Evolutionary conservation across 1,140 invertebrate species (phyloP).

Genomic region (Drosophila trapezifrons): DNA sequence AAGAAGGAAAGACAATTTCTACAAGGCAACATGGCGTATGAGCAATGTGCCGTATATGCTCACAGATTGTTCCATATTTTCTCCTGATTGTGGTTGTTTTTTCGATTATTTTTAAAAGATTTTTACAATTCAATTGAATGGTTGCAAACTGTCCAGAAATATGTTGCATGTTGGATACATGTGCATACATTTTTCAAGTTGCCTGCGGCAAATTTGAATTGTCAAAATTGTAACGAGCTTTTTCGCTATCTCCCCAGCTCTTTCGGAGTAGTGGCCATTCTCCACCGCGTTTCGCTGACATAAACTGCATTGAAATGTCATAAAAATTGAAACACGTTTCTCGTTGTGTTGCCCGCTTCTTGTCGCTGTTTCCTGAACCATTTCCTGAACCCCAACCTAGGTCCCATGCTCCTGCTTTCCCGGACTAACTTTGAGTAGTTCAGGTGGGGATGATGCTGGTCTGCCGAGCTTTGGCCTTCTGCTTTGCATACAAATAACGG

Average conservation of each 20-base stretch:
- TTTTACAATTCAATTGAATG: slow-evolving; percentile 77
- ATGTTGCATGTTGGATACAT: slow-evolving; percentile 29
- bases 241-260: slow-evolving; percentile 7
- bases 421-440: slow-evolving; percentile 52
- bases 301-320: slow-evolving; percentile 82
- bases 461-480: slow-evolving; percentile 49
- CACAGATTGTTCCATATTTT: slow-evolving; percentile 9
- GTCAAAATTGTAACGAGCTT: slow-evolving; percentile 76
- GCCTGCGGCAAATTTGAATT: slow-evolving; percentile 71
- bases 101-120: slow-evolving; percentile 18
- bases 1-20: not conserved
- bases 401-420: slow-evolving; percentile 8
- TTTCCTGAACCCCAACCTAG: slow-evolving; percentile 10
- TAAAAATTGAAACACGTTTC: slow-evolving; percentile 80
- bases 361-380: slow-evolving; percentile 3
- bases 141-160: slow-evolving; percentile 70
- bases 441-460: slow-evolving; percentile 36
- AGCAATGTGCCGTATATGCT: slow-evolving; percentile 46
- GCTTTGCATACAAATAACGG: slow-evolving; percentile 78
- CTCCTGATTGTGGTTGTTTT: slow-evolving; percentile 16
- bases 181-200: slow-evolving; percentile 20
- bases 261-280: slow-evolving; percentile 32
- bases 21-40: slow-evolving; percentile 47
- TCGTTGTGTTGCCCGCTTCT: slow-evolving; percentile 31
- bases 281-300: slow-evolving; percentile 67